phyloP scores from a whole-genome alignment of 2,888 invertebrate genomes.

The Alcis repandata region DNA sequence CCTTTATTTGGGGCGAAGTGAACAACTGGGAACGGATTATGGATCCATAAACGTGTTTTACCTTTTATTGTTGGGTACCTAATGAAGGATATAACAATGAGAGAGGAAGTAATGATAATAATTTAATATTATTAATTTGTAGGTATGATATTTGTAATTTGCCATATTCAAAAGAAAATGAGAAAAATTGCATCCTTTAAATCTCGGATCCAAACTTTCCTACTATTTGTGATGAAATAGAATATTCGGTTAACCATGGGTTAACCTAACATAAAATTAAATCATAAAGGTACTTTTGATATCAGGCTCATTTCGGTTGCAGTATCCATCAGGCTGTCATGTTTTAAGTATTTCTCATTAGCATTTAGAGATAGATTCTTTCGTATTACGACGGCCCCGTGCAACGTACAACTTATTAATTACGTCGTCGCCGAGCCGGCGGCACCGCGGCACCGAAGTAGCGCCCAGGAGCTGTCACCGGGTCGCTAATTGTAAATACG shows the following conservation, averaged over 20 bases:
- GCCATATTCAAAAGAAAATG: background rate
- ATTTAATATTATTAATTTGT: background rate
- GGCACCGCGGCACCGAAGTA: constrained; percentile 72
- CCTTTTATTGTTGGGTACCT: constrained; percentile 43
- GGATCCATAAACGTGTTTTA: constrained; percentile 50
- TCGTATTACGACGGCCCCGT: constrained; percentile 22
- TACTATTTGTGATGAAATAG: too few relatives aligned
- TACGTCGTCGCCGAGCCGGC: constrained; percentile 67
- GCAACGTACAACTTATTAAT: constrained; percentile 69
- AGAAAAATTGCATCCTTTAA: too few relatives aligned
- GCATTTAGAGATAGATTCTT: constrained; percentile 25
- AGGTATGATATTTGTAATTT: too few relatives aligned
- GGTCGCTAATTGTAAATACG: constrained; percentile 84
- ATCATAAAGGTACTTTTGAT: too few relatives aligned
- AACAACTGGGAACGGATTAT: constrained; percentile 77
- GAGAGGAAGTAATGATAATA: background rate
- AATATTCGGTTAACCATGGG: too few relatives aligned
- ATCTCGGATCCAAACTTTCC: too few relatives aligned
- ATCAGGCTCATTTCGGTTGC: too few relatives aligned
- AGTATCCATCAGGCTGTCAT: background rate
- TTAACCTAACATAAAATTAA: too few relatives aligned
- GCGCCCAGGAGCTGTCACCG: constrained; percentile 83
- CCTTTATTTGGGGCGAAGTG: constrained; percentile 79
- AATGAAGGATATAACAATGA: constrained; percentile 28
- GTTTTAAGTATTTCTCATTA: constrained; percentile 23